phyloP scores from a whole-genome alignment of 2,888 invertebrate genomes.

The Pyrrhosoma nymphula region DNA sequence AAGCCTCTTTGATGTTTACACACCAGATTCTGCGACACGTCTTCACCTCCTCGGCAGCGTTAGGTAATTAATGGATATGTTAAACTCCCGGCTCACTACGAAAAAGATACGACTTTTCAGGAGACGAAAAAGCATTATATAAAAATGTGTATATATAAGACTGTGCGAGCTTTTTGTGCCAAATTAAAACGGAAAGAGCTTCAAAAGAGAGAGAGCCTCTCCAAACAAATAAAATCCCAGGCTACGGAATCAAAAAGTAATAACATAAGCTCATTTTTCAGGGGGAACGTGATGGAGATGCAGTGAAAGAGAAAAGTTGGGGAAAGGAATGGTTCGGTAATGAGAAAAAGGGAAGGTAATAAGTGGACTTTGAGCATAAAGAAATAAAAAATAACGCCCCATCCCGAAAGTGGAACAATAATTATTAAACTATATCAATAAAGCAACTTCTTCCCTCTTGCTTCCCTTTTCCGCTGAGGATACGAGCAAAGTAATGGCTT shows the following conservation, averaged over 20 bases:
- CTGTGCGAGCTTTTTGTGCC: background rate
- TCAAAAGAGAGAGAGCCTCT: background rate
- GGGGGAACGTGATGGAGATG: background rate
- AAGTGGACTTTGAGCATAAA: constrained; percentile 30
- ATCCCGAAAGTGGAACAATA: background rate
- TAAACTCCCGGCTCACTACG: background rate
- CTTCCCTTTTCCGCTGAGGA: background rate
- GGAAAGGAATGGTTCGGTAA: background rate
- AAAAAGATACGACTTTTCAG: background rate
- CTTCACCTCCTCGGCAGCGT: background rate
- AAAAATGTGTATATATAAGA: background rate
- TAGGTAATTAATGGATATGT: background rate
- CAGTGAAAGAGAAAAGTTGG: background rate
- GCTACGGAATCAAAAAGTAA: constrained; percentile 5
- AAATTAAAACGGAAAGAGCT: background rate
- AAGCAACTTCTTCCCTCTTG: background rate
- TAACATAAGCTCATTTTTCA: constrained; percentile 28
- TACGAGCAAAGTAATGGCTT: background rate
- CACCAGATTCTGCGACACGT: background rate
- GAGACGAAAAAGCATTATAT: background rate
- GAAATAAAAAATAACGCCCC: background rate
- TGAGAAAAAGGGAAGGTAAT: constrained; percentile 3
- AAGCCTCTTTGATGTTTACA: background rate
- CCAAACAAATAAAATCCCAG: background rate
- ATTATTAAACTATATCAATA: constrained; percentile 28